A percentile compares a stretch with the other conserved stretches of the same genome.
phyloP scores from a whole-genome alignment of 1,140 invertebrate genomes.

The Caenorhabditis briggsae region DNA sequence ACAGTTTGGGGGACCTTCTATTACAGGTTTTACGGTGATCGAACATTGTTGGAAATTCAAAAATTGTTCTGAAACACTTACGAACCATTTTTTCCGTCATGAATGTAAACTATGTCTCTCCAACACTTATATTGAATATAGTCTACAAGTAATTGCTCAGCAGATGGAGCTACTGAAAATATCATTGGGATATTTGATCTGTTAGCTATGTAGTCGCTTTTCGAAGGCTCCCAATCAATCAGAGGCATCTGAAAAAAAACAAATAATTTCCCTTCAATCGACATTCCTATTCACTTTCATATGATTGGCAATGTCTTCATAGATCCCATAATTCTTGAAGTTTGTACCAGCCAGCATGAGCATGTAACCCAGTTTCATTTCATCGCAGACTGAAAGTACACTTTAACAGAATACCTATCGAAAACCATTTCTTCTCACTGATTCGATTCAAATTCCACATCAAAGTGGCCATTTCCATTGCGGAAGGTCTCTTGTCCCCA shows the following conservation, averaged over 20 bases:
- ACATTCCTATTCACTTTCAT: constrained; percentile 41
- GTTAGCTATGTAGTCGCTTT: background rate
- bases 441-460: constrained; percentile 63
- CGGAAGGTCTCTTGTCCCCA: constrained; percentile 46
- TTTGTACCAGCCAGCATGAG: constrained; percentile 58
- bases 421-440: constrained; percentile 16
- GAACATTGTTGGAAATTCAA: background rate
- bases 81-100: constrained; percentile 63
- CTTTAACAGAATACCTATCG: background rate
- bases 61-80: background rate
- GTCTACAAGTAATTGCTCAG: constrained; percentile 60
- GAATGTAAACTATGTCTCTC: constrained; percentile 60
- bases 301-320: constrained; percentile 57
- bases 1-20: too few species aligned
- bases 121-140: constrained; percentile 65
- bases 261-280: background rate
- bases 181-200: constrained; percentile 53
- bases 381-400: constrained; percentile 55
- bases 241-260: constrained; percentile 55
- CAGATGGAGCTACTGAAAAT: constrained; percentile 59
- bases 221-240: constrained; percentile 60
- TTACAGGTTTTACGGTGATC: background rate
- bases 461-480: constrained; percentile 53
- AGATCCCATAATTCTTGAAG: constrained; percentile 51
- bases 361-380: constrained; percentile 60